A percentile compares a stretch with the other conserved stretches of the same genome.
phyloP scores from a whole-genome alignment of 2,888 invertebrate species.

The Endomychus coccineus region DNA sequence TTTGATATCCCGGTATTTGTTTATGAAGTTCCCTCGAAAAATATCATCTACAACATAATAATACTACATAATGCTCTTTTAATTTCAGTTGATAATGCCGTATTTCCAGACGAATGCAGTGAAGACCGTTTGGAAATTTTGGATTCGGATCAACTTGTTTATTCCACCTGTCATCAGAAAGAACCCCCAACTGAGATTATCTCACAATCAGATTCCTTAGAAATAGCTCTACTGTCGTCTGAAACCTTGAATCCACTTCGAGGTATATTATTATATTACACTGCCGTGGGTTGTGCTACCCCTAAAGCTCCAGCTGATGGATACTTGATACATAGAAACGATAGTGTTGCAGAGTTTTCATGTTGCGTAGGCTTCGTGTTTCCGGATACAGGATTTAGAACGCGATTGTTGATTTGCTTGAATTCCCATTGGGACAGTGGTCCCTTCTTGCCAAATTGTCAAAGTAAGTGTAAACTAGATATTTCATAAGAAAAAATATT shows the following conservation, averaged over 20 bases:
- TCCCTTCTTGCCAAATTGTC: conserved; percentile 51
- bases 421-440: conserved; percentile 59
- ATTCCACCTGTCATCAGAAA: conserved; percentile 51
- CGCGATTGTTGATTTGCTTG: conserved; percentile 56
- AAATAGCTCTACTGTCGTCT: conserved; percentile 23
- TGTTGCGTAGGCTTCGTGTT: conserved; percentile 64
- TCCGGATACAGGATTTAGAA: conserved; percentile 57
- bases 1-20: too few species aligned
- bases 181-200: conserved; percentile 47
- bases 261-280: conserved; percentile 56
- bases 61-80: too few species aligned
- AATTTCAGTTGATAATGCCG: conserved; percentile 43
- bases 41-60: too few species aligned
- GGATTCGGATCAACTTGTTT: conserved; percentile 46
- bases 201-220: conserved; percentile 41
- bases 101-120: conserved; percentile 25
- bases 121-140: conserved; percentile 47
- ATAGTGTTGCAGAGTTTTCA: conserved; percentile 58
- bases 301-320: conserved; percentile 59
- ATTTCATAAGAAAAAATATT: too few species aligned
- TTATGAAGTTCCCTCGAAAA: too few species aligned
- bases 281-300: conserved; percentile 61
- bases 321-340: conserved; percentile 59
- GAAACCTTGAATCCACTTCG: conserved; percentile 46
- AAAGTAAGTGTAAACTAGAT: conserved; percentile 50